Evolutionary conservation across 2,888 invertebrate species (phyloP).

Genomic region (Ecliptopera silaceata): DNA sequence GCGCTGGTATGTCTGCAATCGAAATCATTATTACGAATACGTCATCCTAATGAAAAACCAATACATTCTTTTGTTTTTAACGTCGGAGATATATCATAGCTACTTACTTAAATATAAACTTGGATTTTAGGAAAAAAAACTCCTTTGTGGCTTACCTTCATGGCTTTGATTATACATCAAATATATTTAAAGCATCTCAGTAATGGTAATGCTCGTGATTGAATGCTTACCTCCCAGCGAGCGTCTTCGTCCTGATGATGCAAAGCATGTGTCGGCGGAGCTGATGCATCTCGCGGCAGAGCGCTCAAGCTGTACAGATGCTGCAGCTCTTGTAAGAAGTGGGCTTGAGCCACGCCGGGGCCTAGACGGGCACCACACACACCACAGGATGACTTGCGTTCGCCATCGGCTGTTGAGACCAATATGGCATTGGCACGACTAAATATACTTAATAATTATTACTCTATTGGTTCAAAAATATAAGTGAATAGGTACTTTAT

Average conservation of each 20-base stretch:
- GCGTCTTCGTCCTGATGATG: slow-evolving; percentile 80
- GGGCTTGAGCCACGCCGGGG: slow-evolving; percentile 79
- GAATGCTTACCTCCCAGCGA: slow-evolving; percentile 72
- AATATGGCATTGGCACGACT: neutral
- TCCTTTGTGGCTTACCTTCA: too few relatives aligned
- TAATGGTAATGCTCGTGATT: too few relatives aligned
- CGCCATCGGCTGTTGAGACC: slow-evolving; percentile 65
- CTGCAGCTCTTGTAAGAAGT: slow-evolving; percentile 77
- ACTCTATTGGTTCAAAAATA: too few relatives aligned
- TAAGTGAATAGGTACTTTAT: too few relatives aligned
- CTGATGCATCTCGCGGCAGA: slow-evolving; percentile 66
- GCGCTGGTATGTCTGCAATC: slow-evolving; percentile 65
- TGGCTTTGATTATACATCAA: too few relatives aligned
- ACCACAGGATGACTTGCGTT: slow-evolving; percentile 77
- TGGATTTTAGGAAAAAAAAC: too few relatives aligned
- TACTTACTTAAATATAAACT: too few relatives aligned
- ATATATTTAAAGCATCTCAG: too few relatives aligned
- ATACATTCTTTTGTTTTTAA: too few relatives aligned
- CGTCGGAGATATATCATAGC: too few relatives aligned
- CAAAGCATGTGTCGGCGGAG: slow-evolving; percentile 63
- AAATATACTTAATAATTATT: too few relatives aligned
- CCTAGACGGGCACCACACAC: slow-evolving; percentile 78
- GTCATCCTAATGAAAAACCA: too few relatives aligned
- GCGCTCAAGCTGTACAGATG: slow-evolving; percentile 78
- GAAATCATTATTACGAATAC: neutral